Base-by-base conservation (phyloP, 2,113 vertebrate species). In the Emydocephalus ijimae region DNA sequence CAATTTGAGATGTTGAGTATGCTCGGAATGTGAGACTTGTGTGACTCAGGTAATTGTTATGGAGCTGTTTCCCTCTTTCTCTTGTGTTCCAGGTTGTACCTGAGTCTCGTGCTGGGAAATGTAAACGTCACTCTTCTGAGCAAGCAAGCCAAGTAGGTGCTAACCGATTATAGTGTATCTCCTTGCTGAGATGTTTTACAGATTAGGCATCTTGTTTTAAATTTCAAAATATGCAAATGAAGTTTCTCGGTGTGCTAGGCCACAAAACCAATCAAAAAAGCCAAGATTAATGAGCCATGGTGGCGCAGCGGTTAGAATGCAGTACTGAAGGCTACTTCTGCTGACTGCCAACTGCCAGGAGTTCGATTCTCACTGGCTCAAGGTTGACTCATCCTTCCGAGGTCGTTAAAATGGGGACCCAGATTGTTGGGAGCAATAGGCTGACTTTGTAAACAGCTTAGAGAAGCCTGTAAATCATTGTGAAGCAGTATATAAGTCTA, bases 111-210 rank as follows among this genome's bases (percentile, higher is more conserved):
- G 90, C 98, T 99, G 1, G 99, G 99, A 89, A 99, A 98, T 0
- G 98, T 99, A 94, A 99, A 99, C 1, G 98, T 99, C 93, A 99
- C 98, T 0, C 98, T 99, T 93, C 96, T 99, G 95, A 99, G 98
- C 98, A 99, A 99, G 94, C 99, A 99, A 96, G 98, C 98, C 94
- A 99, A 99, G 99, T 99, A 98, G 34, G 39, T 93, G 87, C 23
- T 74, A 5, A 10, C 14, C 45, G 1, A 48, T 59, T 0, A 59
- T 12, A 34, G 2, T 85, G 50, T 54, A 3, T 26, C 10, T 89
- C 34, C 29, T 0, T 0, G 9, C 0, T 10, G 0, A 56, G 0
- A 10, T 43, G n/a, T 85, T n/a, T 50, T 52, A 24, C 1, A 3
- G 14, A 29, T 39, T 85, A 85, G 21, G 12, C 56, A 26, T 52